These are phyloP conservation scores for Odontocolon sp. DNA, from an alignment of 2,888 invertebrate species.

Conservation along the genomic window DNA sequence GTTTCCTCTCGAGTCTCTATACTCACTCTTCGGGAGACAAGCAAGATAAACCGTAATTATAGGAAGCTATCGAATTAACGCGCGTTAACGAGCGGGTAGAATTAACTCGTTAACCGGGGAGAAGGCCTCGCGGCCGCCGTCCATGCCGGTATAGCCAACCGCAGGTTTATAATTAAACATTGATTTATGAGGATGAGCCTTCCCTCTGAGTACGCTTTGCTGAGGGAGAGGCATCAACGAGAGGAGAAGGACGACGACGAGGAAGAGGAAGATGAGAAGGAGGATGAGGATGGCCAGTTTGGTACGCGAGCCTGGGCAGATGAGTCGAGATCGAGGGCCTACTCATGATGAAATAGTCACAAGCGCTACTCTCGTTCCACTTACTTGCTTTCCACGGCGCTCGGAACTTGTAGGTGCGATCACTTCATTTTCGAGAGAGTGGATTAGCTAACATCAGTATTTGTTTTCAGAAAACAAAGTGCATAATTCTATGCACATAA, in stretches of 20 bases:
- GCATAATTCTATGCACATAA: too few relatives aligned
- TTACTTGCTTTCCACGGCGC: background rate
- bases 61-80: slow-evolving; percentile 55
- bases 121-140: slow-evolving; percentile 30
- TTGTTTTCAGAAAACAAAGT: too few relatives aligned
- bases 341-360: slow-evolving; percentile 22
- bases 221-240: slow-evolving; percentile 37
- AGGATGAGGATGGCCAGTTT: background rate
- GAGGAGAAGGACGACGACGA: slow-evolving; percentile 15
- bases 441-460: too few relatives aligned
- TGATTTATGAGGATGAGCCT: slow-evolving; percentile 61
- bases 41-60: slow-evolving; percentile 60
- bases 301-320: slow-evolving; percentile 1
- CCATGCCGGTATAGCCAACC: slow-evolving; percentile 42
- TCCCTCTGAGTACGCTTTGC: slow-evolving; percentile 25
- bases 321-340: slow-evolving; percentile 47
- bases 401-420: background rate
- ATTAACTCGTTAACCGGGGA: slow-evolving; percentile 58
- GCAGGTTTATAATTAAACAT: slow-evolving; percentile 64
- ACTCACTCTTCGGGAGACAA: slow-evolving; percentile 30
- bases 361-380: slow-evolving; percentile 3
- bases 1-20: slow-evolving; percentile 2
- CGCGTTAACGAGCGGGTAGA: slow-evolving; percentile 56
- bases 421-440: too few relatives aligned
- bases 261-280: slow-evolving; percentile 1